These are phyloP conservation scores for Cichladusa arquata DNA, from an alignment of 2,113 vertebrate species.

Conservation along the genomic window DNA sequence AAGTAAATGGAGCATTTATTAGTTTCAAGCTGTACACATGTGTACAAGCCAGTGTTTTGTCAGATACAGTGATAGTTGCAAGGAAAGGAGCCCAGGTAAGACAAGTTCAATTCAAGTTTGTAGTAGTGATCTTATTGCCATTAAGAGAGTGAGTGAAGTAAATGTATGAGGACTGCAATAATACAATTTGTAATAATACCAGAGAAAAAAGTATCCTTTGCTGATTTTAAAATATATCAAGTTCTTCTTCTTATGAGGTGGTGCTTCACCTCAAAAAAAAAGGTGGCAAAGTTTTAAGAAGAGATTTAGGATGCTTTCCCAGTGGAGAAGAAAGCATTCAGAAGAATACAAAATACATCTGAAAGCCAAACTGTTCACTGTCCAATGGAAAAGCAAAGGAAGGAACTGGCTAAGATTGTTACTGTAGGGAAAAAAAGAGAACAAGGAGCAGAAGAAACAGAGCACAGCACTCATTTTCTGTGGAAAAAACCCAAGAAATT, in stretches of 20 bases:
- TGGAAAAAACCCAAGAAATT: not conserved
- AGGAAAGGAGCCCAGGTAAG: not conserved
- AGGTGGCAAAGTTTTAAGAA: not conserved
- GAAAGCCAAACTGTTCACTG: not conserved
- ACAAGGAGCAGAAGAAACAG: not conserved
- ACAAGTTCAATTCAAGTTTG: not conserved
- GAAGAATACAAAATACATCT: not conserved
- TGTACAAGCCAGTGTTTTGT: not conserved
- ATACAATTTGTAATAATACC: not conserved
- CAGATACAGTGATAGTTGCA: not conserved
- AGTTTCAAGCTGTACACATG: not conserved
- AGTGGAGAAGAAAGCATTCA: not conserved
- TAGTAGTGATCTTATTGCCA: not conserved
- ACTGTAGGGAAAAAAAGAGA: not conserved
- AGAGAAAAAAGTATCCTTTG: not conserved
- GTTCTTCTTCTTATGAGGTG: not conserved
- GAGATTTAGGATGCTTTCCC: not conserved
- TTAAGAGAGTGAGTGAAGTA: not conserved
- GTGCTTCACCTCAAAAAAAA: not conserved
- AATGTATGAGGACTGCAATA: not conserved
- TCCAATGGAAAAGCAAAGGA: not conserved
- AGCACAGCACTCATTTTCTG: not conserved
- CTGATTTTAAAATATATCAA: not conserved
- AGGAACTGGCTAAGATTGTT: not conserved
- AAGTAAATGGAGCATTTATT: conserved; percentile 24